Base-by-base conservation (phyloP, 2,113 vertebrate species). In the Chlorodrepanis virens region DNA sequence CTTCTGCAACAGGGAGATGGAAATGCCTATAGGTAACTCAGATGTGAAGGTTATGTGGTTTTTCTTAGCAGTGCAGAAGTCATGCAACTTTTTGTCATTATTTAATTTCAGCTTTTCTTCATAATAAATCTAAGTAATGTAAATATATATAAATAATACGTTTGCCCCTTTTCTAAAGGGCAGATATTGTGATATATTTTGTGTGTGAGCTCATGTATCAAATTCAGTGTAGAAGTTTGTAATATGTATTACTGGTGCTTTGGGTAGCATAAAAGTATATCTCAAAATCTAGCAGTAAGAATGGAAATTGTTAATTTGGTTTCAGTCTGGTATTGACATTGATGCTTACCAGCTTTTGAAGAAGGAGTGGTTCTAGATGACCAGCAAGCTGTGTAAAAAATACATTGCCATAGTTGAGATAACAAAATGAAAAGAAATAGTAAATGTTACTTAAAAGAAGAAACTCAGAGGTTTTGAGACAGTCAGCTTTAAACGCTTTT, bases 1-100 rank as follows among this genome's bases (percentile, higher is more conserved):
- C 96, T 99, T 92, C 96, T 99, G 45, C 97, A 98, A 76, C 97
- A 98, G 67, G 99, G 99, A 90, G 99, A 99, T 42, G 97, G 97
- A 79, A 99, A 99, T 33, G 80, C 97, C 24, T 97, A 99, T 97
- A 99, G 99, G 99, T 99, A 95, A 93, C 14, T 70, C 27, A 19
- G 18, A 86, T 77, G 13, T 7, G 13, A 78, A 33, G 6, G 28
- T 83, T 81, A 7, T 16, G 2, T 47, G 77, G 4, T 63, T 92
- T 79, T 72, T 14, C 4, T 6, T 56, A 2, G 2, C 6, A 83
- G 45, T 22, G 17, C 5, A n/a, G 35, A 83, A 23, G 72, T 70
- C 6, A 12, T 3, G 4, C 21, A 74, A 4, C 18, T 39, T 72
- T 50, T 35, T 60, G 1, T 70, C 42, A 12, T 29, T 2, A 20